A percentile compares a stretch with the other conserved stretches of the same genome.
These are phyloP conservation scores for Eurois occulta DNA, from an alignment of 2,888 invertebrate species.

Conservation along the genomic window DNA sequence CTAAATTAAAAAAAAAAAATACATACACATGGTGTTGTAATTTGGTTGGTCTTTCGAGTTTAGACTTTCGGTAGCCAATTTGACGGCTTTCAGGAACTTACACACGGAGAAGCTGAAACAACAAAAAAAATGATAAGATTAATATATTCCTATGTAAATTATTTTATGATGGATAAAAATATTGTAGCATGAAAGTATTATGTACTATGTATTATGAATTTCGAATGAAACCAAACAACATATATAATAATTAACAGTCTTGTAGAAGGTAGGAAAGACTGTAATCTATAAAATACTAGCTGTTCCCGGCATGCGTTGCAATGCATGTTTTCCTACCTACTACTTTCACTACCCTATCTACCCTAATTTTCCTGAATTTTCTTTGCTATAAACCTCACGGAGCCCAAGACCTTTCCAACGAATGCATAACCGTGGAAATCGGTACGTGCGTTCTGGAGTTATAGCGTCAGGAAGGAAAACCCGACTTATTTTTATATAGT, in stretches of 20 bases:
- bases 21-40: slow-evolving; percentile 90
- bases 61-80: slow-evolving; percentile 85
- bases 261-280: not conserved
- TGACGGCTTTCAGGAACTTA: slow-evolving; percentile 75
- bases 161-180: not conserved
- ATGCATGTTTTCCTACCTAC: too few relatives aligned
- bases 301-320: too few relatives aligned
- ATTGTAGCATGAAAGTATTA: not conserved
- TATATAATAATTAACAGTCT: not conserved
- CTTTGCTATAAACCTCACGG: too few relatives aligned
- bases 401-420: too few relatives aligned
- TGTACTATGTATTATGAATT: not conserved
- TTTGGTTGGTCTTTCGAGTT: slow-evolving; percentile 84
- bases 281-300: not conserved
- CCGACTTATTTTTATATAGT: too few relatives aligned
- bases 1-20: slow-evolving; percentile 68
- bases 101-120: slow-evolving; percentile 73
- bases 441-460: too few relatives aligned
- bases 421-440: too few relatives aligned
- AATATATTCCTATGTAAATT: not conserved
- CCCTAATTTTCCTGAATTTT: too few relatives aligned
- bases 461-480: too few relatives aligned
- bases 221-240: not conserved
- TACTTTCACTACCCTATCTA: too few relatives aligned
- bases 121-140: slow-evolving; percentile 48